A percentile compares a stretch with the other conserved stretches of the same genome.
Evolutionary conservation across 2,113 vertebrate species (phyloP).

Genomic region (Pedetes capensis): DNA sequence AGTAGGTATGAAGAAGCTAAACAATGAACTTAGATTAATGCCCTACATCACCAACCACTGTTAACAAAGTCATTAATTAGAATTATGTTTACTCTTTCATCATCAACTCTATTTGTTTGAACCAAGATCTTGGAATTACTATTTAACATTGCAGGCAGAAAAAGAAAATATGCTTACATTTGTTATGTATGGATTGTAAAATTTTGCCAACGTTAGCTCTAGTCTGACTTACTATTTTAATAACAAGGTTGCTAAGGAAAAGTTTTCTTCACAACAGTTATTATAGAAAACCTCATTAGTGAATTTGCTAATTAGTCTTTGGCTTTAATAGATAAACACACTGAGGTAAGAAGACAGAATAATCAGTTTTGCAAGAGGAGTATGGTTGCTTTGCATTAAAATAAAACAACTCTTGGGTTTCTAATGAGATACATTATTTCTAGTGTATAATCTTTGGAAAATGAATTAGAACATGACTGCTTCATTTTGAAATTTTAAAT

Average conservation of each 20-base stretch:
- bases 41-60: background rate
- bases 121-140: background rate
- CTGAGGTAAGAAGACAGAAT: constrained; percentile 43
- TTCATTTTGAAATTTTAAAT: constrained; percentile 30
- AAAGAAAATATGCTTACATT: background rate
- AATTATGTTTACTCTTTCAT: constrained; percentile 36
- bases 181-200: background rate
- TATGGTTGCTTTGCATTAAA: constrained; percentile 21
- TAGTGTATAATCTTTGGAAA: constrained; percentile 43
- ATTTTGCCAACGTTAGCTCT: constrained; percentile 6
- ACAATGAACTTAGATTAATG: background rate
- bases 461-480: background rate
- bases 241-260: constrained; percentile 33
- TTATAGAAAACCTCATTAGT: constrained; percentile 56
- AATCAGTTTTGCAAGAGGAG: constrained; percentile 55
- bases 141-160: background rate
- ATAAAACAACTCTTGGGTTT: background rate
- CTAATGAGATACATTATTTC: constrained; percentile 12
- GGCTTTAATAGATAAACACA: constrained; percentile 50
- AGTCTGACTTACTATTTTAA: constrained; percentile 48
- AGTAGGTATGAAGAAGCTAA: background rate
- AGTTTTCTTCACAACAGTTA: background rate
- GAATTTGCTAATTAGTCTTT: constrained; percentile 58
- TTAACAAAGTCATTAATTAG: constrained; percentile 10
- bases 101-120: constrained; percentile 55